Evolutionary conservation across 2,888 invertebrate species (phyloP), one percentile per base, ranked within the genome.

Genomic region (Carcina quercana): DNA sequence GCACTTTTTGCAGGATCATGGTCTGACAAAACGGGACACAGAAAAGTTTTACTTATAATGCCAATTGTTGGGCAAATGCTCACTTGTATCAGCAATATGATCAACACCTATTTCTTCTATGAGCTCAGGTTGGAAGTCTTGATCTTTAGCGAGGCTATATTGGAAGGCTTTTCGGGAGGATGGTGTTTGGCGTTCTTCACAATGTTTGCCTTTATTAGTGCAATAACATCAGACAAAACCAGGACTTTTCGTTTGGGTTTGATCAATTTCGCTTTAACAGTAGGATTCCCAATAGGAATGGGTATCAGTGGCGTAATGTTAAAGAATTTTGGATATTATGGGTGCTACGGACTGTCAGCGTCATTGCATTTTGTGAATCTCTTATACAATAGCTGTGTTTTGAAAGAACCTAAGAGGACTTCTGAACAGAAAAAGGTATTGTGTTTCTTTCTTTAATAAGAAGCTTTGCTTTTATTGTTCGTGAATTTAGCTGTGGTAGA

Each of bases 1-100:
- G 91, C 92, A 28, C 72, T 92, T 35, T 91, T 92, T 55, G 84
- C 91, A 57, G 91, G 92, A 0, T 88, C 91, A 0, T 88, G 88
- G 88, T 87, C 87, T 43, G 88, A 88, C 53, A 73, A 83, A 40
- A 56, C 53, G 42, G 87, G 88, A 0, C 59, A 83, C 25, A 64
- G 88, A 32, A 89, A 88, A 58, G 90, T 91, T 0, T 91, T 91
- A 55, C 91, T 92, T 84, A 68, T 92, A 3, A 67, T 91, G 35
- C 91, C 91, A 1, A 88, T 92, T 22, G 69, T 88, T 21, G 91
- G 91, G 1, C 91, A 91, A 50, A 87, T 91, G 40, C 60, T 89
- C 12, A 88, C 89, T 19, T 87, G 88, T 28, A 70, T 90, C 1
- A 62, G 67, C 6, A 53, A 71, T 12, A 52, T 73, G 7, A 6